phyloP scores from a whole-genome alignment of 1,140 invertebrate species.

The Ostrea denselamellosa region DNA sequence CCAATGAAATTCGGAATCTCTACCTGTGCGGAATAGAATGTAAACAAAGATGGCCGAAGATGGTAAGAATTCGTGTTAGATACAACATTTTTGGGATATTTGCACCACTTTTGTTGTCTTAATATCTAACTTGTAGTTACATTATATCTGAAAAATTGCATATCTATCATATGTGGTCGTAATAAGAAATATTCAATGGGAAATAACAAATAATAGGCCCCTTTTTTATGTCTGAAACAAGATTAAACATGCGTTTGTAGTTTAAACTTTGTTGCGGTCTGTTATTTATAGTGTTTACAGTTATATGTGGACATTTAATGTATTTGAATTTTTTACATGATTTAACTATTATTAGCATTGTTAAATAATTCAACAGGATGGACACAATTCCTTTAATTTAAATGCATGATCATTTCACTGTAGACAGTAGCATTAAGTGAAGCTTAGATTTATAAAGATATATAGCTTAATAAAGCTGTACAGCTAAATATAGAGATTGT shows the following conservation, averaged over 20 bases:
- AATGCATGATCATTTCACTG: too few relatives aligned
- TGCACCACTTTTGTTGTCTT: background rate
- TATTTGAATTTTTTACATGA: too few relatives aligned
- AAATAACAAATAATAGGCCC: background rate
- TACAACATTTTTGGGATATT: constrained; percentile 5
- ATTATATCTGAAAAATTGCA: background rate
- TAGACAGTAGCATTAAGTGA: too few relatives aligned
- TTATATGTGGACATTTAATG: too few relatives aligned
- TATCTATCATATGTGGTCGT: background rate
- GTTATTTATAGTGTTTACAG: too few relatives aligned
- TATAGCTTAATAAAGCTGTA: too few relatives aligned
- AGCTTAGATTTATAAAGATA: too few relatives aligned
- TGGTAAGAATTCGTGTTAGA: constrained; percentile 46
- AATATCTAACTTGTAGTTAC: background rate
- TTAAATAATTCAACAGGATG: too few relatives aligned
- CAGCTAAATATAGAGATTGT: too few relatives aligned
- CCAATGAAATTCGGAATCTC: constrained; percentile 41
- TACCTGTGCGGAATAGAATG: constrained; percentile 55
- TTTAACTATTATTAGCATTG: too few relatives aligned
- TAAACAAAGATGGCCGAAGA: constrained; percentile 71
- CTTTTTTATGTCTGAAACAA: background rate
- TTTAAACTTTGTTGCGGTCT: background rate
- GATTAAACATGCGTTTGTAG: background rate
- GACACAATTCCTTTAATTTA: too few relatives aligned
- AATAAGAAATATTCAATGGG: background rate